These are phyloP conservation scores for Spodoptera littoralis DNA, from an alignment of 2,888 invertebrate species.

Conservation along the genomic window DNA sequence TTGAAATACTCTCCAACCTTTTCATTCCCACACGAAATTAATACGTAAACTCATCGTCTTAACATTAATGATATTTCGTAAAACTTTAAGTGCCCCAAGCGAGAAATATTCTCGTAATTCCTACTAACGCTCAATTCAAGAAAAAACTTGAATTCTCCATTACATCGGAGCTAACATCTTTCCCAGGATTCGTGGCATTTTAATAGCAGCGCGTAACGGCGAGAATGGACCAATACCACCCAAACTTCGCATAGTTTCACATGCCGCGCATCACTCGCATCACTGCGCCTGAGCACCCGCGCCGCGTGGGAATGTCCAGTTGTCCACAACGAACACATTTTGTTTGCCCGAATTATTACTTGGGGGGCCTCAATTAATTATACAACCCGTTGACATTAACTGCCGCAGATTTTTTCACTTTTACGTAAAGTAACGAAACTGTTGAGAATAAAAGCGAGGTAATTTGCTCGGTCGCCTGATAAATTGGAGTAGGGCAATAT, in stretches of 20 bases:
- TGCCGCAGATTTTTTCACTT: slow-evolving; percentile 69
- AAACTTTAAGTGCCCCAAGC: slow-evolving; percentile 26
- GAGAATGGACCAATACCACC: slow-evolving; percentile 58
- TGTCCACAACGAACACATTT: slow-evolving; percentile 62
- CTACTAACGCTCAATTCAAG: slow-evolving; percentile 46
- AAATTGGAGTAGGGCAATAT: slow-evolving; percentile 74
- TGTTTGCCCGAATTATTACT: slow-evolving; percentile 75
- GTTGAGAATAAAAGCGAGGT: slow-evolving; percentile 51
- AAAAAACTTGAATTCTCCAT: slow-evolving; percentile 51
- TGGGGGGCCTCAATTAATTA: slow-evolving; percentile 80
- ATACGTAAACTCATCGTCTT: slow-evolving; percentile 21
- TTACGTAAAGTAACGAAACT: slow-evolving; percentile 68
- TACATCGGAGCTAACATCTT: slow-evolving; percentile 55
- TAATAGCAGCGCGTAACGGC: slow-evolving; percentile 52
- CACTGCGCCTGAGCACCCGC: slow-evolving; percentile 37
- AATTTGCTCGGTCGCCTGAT: slow-evolving; percentile 66
- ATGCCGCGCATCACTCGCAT: slow-evolving; percentile 70
- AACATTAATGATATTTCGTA: slow-evolving; percentile 38
- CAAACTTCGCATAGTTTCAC: slow-evolving; percentile 59
- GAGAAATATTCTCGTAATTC: slow-evolving; percentile 46
- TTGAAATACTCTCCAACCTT: slow-evolving; percentile 23
- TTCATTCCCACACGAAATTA: slow-evolving; percentile 33
- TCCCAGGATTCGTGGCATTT: slow-evolving; percentile 61
- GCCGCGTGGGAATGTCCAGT: slow-evolving; percentile 77
- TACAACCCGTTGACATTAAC: slow-evolving; percentile 70